Evolutionary conservation across 2,113 vertebrate genomes (phyloP), one percentile per base, ranked within the genome.

Genomic region (Acrocephalus arundinaceus): DNA sequence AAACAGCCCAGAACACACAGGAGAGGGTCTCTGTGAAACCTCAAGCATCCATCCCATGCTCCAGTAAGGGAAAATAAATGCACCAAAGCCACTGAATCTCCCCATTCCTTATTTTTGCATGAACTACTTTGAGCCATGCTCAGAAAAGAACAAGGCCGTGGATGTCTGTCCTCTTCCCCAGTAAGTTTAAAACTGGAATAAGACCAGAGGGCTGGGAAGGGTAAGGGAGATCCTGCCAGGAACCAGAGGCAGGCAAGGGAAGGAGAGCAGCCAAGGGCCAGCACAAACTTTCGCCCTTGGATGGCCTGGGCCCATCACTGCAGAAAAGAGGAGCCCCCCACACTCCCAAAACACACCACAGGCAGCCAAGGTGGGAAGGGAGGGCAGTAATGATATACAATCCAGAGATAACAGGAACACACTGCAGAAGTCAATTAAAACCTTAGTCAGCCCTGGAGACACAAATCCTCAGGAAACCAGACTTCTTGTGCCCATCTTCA

Each of bases 201-300:
- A 74, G 25, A 37, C 4, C 23, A 68, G 39, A 46, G 3, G 14
- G 43, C 24, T 77, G 45, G 43, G 35, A 75, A 87, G 27, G 57
- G 52, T 2, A 2, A 61, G n/a, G 2, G 2, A 67, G 43, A 24
- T 72, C 39, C 52, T 59, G 28, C 2, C 2, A 3, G 57, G 46
- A 59, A 39, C 12, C 4, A 1, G 45, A 9, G n/a, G 7, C 65
- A 66, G 33, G 61, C 19, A 62, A 11, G 10, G 24, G 11, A 65
- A 23, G 54, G 10, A 46, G 45, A 61, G 39, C 31, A 77, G 63
- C 37, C 31, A 2, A 41, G 66, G n/a, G 20, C 12, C n/a, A 10
- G 35, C 74, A 57, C 2, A 0, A 8, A 48, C 49, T 19, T 54
- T 63, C 0, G 0, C 7, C 81, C 58, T 15, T 7, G 20, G 9